Base-by-base conservation (phyloP, 2,113 vertebrate species). In the Gasterosteus aculeatus region DNA sequence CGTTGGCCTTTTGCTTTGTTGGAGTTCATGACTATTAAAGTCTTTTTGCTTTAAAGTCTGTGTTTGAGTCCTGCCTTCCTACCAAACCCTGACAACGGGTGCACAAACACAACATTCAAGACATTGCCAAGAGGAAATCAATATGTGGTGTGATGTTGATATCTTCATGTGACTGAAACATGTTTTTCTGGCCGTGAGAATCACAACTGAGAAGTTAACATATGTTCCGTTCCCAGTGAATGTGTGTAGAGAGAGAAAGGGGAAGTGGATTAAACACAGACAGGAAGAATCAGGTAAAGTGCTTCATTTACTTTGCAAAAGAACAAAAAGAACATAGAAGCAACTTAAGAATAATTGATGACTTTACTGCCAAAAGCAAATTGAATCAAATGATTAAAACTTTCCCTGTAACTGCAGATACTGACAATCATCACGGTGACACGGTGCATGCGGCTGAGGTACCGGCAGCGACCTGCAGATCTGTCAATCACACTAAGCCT, bases 161-260 rank as follows among this genome's bases (percentile, higher is more conserved):
- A 69, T 62, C 46, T 67, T 79, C 69, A 67, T 73, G 69, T 76
- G 71, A 83, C 42, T 47, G 39, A 84, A 86, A 86, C 69, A 88
- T 92, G 93, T 91, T 96, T 89, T 29, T 54, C 65, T 79, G 88
- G 71, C 71, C 22, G 49, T 66, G 81, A 79, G 62, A 88, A 81
- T 51, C 65, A 78, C 18, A 80, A 74, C 72, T 75, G 63, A 78
- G 70, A 83, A 35, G 65, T 63, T 51, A 29, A 64, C 70, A 71
- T 82, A 59, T 84, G 70, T 80, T 35, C 31, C 14, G 58, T n/a
- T 19, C 33, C 39, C 76, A 35, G 31, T 8, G 65, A 64, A 75
- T 49, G 74, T 76, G 74, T 78, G 33, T 59, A 46, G 56, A 8
- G 56, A 3, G 39, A 39, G 26, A 2, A 19, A 57, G 56, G 7